Conservation (phyloP, 2,888 invertebrate genomes). For the Agrochola litura region DNA sequence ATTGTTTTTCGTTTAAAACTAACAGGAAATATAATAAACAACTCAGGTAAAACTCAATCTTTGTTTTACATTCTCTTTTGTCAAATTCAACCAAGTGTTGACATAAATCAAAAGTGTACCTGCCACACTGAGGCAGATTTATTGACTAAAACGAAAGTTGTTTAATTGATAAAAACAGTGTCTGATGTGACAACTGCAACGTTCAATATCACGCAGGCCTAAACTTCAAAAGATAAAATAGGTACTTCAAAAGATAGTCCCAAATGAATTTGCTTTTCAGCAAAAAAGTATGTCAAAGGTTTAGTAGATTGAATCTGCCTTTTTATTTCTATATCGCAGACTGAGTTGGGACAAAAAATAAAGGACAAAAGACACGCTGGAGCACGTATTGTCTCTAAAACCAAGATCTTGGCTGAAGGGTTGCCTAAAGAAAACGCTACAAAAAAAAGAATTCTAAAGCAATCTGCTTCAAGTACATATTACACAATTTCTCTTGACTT, state of each 20-base stretch:
- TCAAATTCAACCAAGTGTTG: slow-evolving; percentile 26
- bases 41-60: slow-evolving; percentile 11
- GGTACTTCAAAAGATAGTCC: background rate
- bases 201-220: slow-evolving; percentile 31
- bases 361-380: slow-evolving; percentile 29
- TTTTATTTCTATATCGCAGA: slow-evolving; percentile 14
- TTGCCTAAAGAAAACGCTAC: slow-evolving; percentile 16
- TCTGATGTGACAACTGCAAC: slow-evolving; percentile 1
- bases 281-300: slow-evolving; percentile 10
- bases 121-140: slow-evolving; percentile 49
- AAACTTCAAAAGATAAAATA: background rate
- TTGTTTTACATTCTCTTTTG: slow-evolving; percentile 36
- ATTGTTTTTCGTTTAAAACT: slow-evolving; percentile 31
- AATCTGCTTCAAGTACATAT: slow-evolving; percentile 12
- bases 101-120: slow-evolving; percentile 45
- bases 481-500: slow-evolving; percentile 32
- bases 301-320: slow-evolving; percentile 4
- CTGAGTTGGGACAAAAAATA: slow-evolving; percentile 6
- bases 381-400: slow-evolving; percentile 41
- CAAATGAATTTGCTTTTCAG: background rate
- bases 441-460: slow-evolving; percentile 5
- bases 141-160: slow-evolving; percentile 44
- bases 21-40: slow-evolving; percentile 30
- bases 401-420: slow-evolving; percentile 19
- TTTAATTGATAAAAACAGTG: slow-evolving; percentile 11